Base-by-base conservation (phyloP, 2,888 invertebrate species). In the Sesia bembeciformis region DNA sequence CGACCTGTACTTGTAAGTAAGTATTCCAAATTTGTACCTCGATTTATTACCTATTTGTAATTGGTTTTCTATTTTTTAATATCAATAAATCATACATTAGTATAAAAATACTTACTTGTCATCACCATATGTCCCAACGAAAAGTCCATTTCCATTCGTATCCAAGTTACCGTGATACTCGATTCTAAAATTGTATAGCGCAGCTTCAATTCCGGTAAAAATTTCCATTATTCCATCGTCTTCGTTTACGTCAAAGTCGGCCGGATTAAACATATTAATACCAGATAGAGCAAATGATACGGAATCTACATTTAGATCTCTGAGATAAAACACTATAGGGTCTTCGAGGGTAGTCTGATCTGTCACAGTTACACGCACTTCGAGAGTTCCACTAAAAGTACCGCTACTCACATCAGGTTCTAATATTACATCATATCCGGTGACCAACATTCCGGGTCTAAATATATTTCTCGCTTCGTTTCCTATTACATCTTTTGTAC, bases 381-480 rank as follows among this genome's bases (percentile, higher is more conserved):
- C 53, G 39, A 69, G 59, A 55, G 51, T 58, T 38, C 81, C 84
- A 56, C 23, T 57, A 57, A 84, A 84, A 0, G 62, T 66, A 0
- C 65, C 67, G 49, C 43, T 60, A 3, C 57, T 55, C 3, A 63
- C 50, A 56, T 80, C 55, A 1, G 75, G 67, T 4, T 66, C 60
- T 3, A 84, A 55, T 59, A 68, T 66, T 4, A 84, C 56, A 0
- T 39, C n/a, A 49, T 82, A 81, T 38, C 59, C 65, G 3, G 54
- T 61, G 0, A 76, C 64, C 1, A 40, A 6, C 70, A 82, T 74
- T 4, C 78, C 84, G 4, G 80, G 78, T 57, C 81, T 68, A 40
- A 81, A 56, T 8, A 40, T 8, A 52, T 40, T 52, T 40, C 52
- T 52, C 23, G 23, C 23, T 23, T 23, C 46, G 23, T 5, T 46